Percentiles rank a stretch among this genome's conserved stretches.
These are phyloP conservation scores for Lasiurus cinereus DNA, from an alignment of 2,113 vertebrate genomes.

Conservation along the genomic window DNA sequence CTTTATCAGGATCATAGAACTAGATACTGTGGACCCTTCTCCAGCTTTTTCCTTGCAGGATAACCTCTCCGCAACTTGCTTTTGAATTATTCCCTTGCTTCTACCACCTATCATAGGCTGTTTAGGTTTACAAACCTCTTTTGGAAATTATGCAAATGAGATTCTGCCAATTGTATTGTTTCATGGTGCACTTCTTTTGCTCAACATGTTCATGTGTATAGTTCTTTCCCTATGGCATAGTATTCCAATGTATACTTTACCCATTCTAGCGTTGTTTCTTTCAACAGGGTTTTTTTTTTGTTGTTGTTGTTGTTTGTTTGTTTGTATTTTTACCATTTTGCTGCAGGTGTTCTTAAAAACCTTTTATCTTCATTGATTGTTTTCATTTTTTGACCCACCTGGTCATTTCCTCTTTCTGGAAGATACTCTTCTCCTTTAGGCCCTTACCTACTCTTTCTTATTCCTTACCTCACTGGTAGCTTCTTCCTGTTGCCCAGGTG, in stretches of 20 bases:
- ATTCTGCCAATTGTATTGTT: background rate
- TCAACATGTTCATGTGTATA: background rate
- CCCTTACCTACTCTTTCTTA: background rate
- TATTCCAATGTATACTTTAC: background rate
- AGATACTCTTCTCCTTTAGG: background rate
- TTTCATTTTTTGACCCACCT: background rate
- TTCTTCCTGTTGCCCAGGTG: background rate
- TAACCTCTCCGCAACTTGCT: background rate
- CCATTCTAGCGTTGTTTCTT: background rate
- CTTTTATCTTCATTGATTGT: background rate
- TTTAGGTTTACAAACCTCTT: background rate
- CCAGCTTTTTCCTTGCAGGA: background rate
- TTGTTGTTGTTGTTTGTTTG: too few relatives aligned
- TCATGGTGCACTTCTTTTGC: background rate
- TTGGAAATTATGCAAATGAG: background rate
- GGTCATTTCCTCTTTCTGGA: background rate
- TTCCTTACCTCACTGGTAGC: background rate
- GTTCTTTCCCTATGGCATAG: background rate
- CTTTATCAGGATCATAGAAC: background rate
- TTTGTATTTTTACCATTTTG: background rate
- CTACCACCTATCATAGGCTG: background rate
- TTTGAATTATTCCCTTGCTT: background rate
- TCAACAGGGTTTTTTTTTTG: background rate
- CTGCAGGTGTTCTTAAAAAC: background rate
- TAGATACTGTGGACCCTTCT: background rate